Evolutionary conservation across 2,797 vertebrate genomes (phyloP).

Genomic region (Tokudaia tokunoshimensis): DNA sequence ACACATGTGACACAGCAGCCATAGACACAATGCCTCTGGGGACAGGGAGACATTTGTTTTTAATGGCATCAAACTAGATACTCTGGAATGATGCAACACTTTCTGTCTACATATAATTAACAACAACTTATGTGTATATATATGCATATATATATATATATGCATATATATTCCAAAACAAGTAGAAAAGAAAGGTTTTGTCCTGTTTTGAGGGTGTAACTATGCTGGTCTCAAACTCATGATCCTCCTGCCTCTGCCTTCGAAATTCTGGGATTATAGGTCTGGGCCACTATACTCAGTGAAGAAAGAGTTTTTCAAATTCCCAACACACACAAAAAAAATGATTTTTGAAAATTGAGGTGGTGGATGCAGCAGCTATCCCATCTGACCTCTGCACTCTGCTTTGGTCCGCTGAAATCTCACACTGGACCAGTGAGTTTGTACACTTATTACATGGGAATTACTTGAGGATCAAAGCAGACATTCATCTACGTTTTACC

Average conservation of each 20-base stretch:
- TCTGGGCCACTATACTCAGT: too few species aligned
- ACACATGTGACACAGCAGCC: neutral
- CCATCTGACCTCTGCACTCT: neutral
- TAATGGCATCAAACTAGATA: neutral
- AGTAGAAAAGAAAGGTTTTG: neutral
- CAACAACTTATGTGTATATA: neutral
- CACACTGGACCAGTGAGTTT: neutral
- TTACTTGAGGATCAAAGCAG: neutral
- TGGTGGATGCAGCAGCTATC: neutral
- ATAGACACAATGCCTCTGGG: neutral
- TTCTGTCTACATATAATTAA: neutral
- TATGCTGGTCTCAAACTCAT: neutral
- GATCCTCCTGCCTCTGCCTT: neutral
- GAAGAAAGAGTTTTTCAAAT: neutral
- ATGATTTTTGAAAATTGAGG: neutral
- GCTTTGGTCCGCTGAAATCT: neutral
- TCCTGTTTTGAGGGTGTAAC: neutral
- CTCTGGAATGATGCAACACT: neutral
- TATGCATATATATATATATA: too few species aligned
- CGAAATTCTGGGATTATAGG: neutral
- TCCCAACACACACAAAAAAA: too few species aligned
- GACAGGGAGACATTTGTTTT: conserved; percentile 3
- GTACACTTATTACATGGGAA: neutral
- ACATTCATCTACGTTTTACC: neutral
- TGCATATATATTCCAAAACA: neutral